Base-by-base conservation (phyloP, 1,140 invertebrate species). In the Drosophila jambulina region DNA sequence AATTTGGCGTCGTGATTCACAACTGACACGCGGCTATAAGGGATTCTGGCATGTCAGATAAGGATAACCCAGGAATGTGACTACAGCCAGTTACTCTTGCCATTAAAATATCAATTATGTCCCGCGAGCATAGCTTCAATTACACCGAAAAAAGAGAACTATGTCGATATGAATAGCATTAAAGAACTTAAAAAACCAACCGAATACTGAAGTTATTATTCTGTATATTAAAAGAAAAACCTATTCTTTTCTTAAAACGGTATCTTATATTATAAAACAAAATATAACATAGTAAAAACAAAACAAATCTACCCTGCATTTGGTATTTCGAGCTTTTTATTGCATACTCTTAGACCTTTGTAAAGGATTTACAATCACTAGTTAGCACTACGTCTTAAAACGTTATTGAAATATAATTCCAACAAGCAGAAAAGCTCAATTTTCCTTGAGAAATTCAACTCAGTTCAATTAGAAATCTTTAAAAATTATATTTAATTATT, bases 1-100 rank as follows among this genome's bases (percentile, higher is more conserved):
- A 77, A 77, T 78, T 78, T 69, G 72, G 42, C 19, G 29, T 25
- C 48, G 27, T 56, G 61, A 53, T 74, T 72, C 56, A 54, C 51
- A 40, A 19, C 25, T n/a, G 45, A 42, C 34, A 29, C 17, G 7
- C 49, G 13, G 13, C 25, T 15, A 3, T 13, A 27, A n/a, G 12
- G 42, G 27, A 57, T 63, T 23, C 60, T 32, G 56, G 63, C 57
- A 67, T 62, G 68, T 49, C 32, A 38, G 42, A 69, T 56, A 56
- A 69, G 48, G 42, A 70, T 58, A 70, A 34, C 8, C 17, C 13
- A 12, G 43, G 43, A 58, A 72, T 72, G 25, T 53, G 61, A 67
- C 43, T 43, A 43, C 17, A 51, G 17, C 19, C 43, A 38, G 32
- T 15, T n/a, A 67, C 17, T n/a, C 9, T 19, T 36, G 10, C 21